Evolutionary conservation across 2,113 vertebrate species (phyloP).

Genomic region (Dromaius novaehollandiae): DNA sequence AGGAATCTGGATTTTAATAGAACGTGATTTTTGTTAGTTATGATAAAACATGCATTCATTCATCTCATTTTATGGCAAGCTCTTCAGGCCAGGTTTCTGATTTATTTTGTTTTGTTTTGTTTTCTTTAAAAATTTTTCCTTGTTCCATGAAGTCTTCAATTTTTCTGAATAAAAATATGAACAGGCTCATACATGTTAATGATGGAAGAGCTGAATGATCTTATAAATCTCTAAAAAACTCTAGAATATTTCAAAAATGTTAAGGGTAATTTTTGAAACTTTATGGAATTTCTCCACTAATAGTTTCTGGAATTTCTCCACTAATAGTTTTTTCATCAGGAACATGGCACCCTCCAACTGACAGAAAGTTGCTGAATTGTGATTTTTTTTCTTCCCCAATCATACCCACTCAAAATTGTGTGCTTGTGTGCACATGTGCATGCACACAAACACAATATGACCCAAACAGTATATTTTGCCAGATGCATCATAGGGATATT

Average conservation of each 20-base stretch:
- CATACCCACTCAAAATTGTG: background rate
- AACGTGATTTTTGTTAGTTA: background rate
- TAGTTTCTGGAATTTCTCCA: too few relatives aligned
- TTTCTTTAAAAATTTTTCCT: background rate
- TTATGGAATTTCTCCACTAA: background rate
- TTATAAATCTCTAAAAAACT: background rate
- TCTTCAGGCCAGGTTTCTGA: background rate
- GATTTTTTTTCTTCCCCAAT: background rate
- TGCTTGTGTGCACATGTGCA: background rate
- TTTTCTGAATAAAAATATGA: background rate
- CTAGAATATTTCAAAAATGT: constrained; percentile 23
- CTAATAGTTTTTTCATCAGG: background rate
- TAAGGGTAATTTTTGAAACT: background rate
- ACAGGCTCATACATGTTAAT: background rate
- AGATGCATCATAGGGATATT: background rate
- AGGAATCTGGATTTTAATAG: background rate
- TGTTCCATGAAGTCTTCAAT: background rate
- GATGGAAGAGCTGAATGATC: background rate
- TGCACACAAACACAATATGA: background rate
- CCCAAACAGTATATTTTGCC: background rate
- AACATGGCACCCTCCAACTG: background rate
- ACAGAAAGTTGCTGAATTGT: background rate
- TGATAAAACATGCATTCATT: background rate
- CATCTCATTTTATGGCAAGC: background rate
- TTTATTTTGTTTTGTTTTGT: background rate